Percentiles rank a stretch among this genome's conserved stretches.
Conservation (phyloP, 2,113 vertebrate genomes). For the Cyprinodon brontotheroides region DNA sequence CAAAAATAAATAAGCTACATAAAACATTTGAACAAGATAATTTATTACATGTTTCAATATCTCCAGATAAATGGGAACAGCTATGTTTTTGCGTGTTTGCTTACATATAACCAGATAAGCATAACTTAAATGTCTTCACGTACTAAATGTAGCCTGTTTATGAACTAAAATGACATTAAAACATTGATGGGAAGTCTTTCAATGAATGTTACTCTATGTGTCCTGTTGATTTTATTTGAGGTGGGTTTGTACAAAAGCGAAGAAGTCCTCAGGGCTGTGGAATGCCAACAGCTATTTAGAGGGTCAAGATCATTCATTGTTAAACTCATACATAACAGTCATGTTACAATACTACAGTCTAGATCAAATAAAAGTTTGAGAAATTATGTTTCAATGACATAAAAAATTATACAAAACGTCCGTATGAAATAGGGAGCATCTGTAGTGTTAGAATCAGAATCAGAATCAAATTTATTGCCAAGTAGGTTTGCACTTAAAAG, state of each 20-base stretch:
- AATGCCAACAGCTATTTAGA: neutral
- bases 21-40: neutral
- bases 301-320: neutral
- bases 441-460: no score
- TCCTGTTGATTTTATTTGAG: neutral
- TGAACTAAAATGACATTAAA: neutral
- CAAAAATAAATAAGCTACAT: neutral
- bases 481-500: no score
- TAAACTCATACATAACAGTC: neutral
- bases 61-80: neutral
- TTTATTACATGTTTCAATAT: neutral
- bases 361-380: constrained; percentile 7
- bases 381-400: neutral
- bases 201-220: neutral
- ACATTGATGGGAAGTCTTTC: neutral
- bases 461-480: no score
- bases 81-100: neutral
- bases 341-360: neutral
- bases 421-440: no score
- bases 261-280: neutral
- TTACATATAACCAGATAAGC: neutral
- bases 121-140: constrained; percentile 4
- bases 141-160: neutral
- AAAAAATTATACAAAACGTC: neutral
- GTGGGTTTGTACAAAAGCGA: neutral